Base-by-base conservation (phyloP, 1,140 invertebrate species). In the Linepithema humile region DNA sequence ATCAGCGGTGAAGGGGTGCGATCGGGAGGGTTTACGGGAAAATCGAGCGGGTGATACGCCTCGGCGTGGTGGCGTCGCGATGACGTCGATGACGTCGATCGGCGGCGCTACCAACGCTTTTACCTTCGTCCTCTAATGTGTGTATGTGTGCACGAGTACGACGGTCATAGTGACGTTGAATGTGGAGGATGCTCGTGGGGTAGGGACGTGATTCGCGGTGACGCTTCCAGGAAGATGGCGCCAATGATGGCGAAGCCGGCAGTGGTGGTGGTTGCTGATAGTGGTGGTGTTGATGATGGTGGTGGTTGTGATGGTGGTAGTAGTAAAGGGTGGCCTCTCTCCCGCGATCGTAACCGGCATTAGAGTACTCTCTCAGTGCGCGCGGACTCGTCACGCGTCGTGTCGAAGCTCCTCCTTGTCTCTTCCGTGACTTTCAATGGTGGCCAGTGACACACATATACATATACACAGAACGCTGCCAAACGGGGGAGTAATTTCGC, bases 371-470 rank as follows among this genome's bases (percentile, higher is more conserved):
- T 26, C 57, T 91, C 89, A 91, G 91, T 92, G 88, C 89, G 89
- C 87, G 90, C 90, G 89, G 88, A 89, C 89, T 87, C 86, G 88
- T 90, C 89, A 91, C 88, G 83, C 73, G 82, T 55, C 89, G 89
- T 91, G 17, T n/a, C 15, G 72, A 84, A 87, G 90, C 83, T 85
- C 86, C 59, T 85, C 20, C 57, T 70, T 35, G 53, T 35, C 32
- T 82, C 26, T 70, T 43, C 35, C 40, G 17, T 7, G 70, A 59
- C 35, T 64, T 53, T 70, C 32, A 17, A 10, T 29, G 32, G 32
- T 69, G 10, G 20, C 48, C 60, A 23, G 35, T 29, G 48, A 12
- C 32, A 15, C 26, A 23, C 17, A 57, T 35, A 32, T 15, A 23
- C 7, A 57, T 12, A 67, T n/a, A 17, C 9, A 53, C 9, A 48